phyloP scores from a whole-genome alignment of 1,140 invertebrate species.

The Hycleus phaleratus region DNA sequence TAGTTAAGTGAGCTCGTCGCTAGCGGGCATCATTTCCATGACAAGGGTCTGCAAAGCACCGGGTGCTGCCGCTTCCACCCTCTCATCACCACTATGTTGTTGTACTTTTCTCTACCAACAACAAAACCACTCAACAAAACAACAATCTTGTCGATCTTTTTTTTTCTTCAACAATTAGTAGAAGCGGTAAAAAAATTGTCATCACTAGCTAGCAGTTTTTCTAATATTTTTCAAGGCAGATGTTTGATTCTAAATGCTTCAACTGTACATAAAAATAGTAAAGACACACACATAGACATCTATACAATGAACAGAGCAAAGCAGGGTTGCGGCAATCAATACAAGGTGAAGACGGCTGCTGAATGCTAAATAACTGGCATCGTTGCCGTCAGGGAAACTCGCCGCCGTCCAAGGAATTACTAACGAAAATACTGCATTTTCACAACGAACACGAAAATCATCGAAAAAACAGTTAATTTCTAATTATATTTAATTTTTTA shows the following conservation, averaged over 20 bases:
- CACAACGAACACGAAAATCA: not conserved
- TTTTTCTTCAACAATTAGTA: no score
- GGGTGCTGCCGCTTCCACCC: slow-evolving; percentile 9
- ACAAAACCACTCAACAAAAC: no score
- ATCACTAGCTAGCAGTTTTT: no score
- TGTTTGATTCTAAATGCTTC: no score
- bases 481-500: no score
- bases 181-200: no score
- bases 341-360: slow-evolving; percentile 34
- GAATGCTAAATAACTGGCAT: slow-evolving; percentile 31
- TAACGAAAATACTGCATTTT: not conserved
- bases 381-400: slow-evolving; percentile 12
- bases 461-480: not conserved
- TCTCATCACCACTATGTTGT: not conserved
- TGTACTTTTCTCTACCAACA: no score
- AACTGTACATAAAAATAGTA: no score
- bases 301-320: not conserved
- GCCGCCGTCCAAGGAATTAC: slow-evolving; percentile 5
- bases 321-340: slow-evolving; percentile 34
- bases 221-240: no score
- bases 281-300: no score
- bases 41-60: slow-evolving; percentile 11
- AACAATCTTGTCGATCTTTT: no score
- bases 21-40: slow-evolving; percentile 14
- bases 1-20: slow-evolving; percentile 15